Evolutionary conservation across 2,888 invertebrate species (phyloP).

Genomic region (Lacanobia oleracea): DNA sequence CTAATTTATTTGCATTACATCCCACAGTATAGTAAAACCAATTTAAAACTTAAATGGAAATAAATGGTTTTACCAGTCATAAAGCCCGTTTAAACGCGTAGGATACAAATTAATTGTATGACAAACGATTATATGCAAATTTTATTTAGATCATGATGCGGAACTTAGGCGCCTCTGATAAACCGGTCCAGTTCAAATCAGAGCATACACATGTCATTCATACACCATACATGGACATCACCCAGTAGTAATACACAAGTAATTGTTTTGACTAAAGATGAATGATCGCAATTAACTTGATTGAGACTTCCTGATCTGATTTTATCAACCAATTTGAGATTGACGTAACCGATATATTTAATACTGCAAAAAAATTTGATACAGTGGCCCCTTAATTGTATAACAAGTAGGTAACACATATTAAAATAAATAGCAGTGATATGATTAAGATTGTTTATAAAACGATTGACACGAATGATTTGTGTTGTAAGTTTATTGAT

Average conservation of each 20-base stretch:
- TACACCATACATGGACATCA: slow-evolving; percentile 70
- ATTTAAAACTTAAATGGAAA: slow-evolving; percentile 25
- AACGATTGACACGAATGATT: slow-evolving; percentile 37
- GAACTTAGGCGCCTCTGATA: slow-evolving; percentile 72
- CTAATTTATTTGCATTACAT: neutral
- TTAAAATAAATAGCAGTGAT: slow-evolving; percentile 18
- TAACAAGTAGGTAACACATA: slow-evolving; percentile 38
- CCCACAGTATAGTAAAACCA: slow-evolving; percentile 8
- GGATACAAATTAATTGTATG: slow-evolving; percentile 47
- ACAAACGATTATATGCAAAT: slow-evolving; percentile 79
- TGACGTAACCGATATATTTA: slow-evolving; percentile 37
- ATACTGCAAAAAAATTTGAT: slow-evolving; percentile 22
- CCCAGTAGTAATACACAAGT: slow-evolving; percentile 73
- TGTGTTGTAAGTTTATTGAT: slow-evolving; percentile 24
- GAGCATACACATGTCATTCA: slow-evolving; percentile 51
- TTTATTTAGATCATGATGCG: slow-evolving; percentile 75
- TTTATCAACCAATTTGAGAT: slow-evolving; percentile 54
- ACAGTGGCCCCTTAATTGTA: slow-evolving; percentile 16
- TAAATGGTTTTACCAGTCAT: slow-evolving; percentile 22
- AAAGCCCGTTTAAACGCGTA: slow-evolving; percentile 31
- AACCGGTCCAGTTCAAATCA: slow-evolving; percentile 72
- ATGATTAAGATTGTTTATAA: slow-evolving; percentile 18
- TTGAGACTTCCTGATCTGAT: slow-evolving; percentile 75
- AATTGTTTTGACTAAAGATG: slow-evolving; percentile 78
- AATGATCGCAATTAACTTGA: slow-evolving; percentile 69